A percentile compares a stretch with the other conserved stretches of the same genome.
Evolutionary conservation across 2,797 vertebrate genomes (phyloP).

Genomic region (Rousettus madagascariensis): DNA sequence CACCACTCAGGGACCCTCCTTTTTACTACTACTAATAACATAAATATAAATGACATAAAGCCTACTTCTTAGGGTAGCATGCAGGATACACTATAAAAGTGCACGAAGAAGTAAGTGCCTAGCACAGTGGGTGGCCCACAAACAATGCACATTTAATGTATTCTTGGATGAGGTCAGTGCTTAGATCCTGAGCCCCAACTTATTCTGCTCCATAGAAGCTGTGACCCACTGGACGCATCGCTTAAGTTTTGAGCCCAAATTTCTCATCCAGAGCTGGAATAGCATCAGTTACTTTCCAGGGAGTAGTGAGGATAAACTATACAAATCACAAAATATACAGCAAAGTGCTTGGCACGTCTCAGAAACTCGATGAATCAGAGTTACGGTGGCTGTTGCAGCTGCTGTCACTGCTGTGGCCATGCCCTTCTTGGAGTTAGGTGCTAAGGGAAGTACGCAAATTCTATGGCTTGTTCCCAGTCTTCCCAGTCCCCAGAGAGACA

Average conservation of each 20-base stretch:
- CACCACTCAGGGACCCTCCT: background rate
- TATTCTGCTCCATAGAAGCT: background rate
- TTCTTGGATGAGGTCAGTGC: too few relatives aligned
- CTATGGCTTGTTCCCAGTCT: accelerated
- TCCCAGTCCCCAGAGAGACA: background rate
- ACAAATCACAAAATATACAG: background rate
- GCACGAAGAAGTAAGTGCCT: accelerated
- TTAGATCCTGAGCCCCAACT: background rate
- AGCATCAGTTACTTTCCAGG: too few relatives aligned
- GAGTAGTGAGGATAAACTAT: accelerated
- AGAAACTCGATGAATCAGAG: accelerated
- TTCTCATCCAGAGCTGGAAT: background rate
- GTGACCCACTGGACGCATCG: background rate
- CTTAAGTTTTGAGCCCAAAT: background rate
- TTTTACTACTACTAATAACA: background rate
- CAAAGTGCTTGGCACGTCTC: background rate
- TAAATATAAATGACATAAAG: background rate
- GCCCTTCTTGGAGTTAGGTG: background rate
- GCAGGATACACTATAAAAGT: background rate
- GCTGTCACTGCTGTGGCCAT: too few relatives aligned
- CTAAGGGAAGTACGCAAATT: background rate
- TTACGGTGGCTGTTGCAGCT: accelerated
- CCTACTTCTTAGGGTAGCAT: too few relatives aligned
- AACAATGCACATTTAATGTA: accelerated
- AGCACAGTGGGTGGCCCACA: too few relatives aligned